These are phyloP conservation scores for Cydia pomonella DNA, from an alignment of 1,140 invertebrate species.

Conservation along the genomic window DNA sequence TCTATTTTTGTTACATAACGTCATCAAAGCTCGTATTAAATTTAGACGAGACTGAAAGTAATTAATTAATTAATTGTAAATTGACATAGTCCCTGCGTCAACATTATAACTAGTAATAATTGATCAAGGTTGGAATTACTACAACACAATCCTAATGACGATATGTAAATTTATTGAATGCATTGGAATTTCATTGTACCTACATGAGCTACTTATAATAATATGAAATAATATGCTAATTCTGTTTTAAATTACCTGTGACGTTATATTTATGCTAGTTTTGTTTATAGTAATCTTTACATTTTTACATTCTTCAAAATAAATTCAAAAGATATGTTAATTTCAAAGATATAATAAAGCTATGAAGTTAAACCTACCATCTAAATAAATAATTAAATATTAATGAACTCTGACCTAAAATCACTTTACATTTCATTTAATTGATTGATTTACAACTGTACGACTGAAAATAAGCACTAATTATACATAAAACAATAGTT, in stretches of 20 bases:
- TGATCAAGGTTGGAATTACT: background rate
- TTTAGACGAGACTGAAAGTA: background rate
- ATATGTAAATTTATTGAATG: background rate
- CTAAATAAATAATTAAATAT: conserved; percentile 1
- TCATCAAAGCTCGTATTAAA: background rate
- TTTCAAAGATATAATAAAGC: background rate
- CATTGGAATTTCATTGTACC: background rate
- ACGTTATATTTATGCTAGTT: background rate
- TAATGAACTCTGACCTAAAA: background rate
- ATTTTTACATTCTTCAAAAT: background rate
- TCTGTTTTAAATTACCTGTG: background rate
- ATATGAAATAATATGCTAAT: background rate
- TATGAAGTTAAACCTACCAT: background rate
- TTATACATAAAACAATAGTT: background rate
- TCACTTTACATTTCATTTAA: background rate
- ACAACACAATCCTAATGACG: background rate
- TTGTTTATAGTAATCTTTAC: background rate
- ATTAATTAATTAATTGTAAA: background rate
- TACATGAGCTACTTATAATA: background rate
- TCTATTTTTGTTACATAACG: background rate
- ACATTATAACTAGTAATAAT: background rate
- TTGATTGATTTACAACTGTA: background rate
- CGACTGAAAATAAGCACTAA: background rate
- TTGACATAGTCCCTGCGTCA: background rate
- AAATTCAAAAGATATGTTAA: background rate